Percentiles rank a stretch among this genome's conserved stretches.
Evolutionary conservation across 2,797 vertebrate species (phyloP).

Genomic region (Alectoris magna): DNA sequence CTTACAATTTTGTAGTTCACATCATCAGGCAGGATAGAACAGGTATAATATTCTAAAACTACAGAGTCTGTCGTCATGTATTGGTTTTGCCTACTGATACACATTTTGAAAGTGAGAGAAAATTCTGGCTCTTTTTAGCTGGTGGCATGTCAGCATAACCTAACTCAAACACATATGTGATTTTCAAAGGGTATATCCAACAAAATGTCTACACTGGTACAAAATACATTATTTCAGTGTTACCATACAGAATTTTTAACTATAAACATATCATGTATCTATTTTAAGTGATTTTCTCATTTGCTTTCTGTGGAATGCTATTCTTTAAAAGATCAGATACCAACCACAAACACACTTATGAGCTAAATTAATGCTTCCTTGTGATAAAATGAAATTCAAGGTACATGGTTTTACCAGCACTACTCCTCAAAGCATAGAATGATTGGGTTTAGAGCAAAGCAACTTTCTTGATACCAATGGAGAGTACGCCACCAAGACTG

Average conservation of each 20-base stretch:
- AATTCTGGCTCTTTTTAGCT: not conserved
- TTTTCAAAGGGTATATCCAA: not conserved
- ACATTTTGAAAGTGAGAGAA: not conserved
- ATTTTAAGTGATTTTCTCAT: not conserved
- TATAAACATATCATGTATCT: not conserved
- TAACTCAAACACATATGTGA: not conserved
- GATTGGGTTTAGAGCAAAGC: not conserved
- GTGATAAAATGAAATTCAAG: not conserved
- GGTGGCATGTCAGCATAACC: not conserved
- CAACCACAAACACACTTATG: not conserved
- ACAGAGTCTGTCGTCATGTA: not conserved
- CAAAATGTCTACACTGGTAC: not conserved
- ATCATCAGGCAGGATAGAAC: not conserved
- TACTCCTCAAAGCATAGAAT: constrained; percentile 27
- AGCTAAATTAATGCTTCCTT: constrained; percentile 47
- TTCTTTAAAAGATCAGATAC: constrained; percentile 3
- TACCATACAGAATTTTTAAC: not conserved
- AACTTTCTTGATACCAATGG: constrained; percentile 21
- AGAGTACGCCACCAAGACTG: constrained; percentile 6
- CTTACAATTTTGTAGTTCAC: not conserved
- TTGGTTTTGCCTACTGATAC: not conserved
- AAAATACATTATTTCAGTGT: not conserved
- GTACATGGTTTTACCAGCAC: constrained; percentile 24
- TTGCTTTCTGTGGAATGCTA: not conserved
- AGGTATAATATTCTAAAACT: not conserved